Evolutionary conservation across 2,113 vertebrate species (phyloP), one percentile per base, ranked within the genome.

Genomic region (Microtus ochrogaster): DNA sequence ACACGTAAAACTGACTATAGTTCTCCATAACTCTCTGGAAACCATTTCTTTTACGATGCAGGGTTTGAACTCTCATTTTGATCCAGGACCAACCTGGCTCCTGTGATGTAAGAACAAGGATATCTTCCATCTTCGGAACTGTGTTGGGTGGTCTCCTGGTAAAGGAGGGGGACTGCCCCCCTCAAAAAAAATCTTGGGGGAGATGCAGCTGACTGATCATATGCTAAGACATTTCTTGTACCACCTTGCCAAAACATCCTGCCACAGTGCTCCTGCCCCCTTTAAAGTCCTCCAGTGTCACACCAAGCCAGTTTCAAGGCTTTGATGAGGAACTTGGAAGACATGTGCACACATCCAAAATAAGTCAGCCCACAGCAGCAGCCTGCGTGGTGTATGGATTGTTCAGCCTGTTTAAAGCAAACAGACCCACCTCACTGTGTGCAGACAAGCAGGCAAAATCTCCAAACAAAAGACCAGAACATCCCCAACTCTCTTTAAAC

Each of bases 401-500:
- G 92, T 92, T 94, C 89, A 0, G 63, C 82, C 91, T 91, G 94
- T 92, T 92, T 68, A 92, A 96, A 95, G 92, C 92, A 94, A 97
- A 96, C 33, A 94, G 90, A 94, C 89, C 78, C 55, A 73, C 87
- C 96, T 94, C 58, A 36, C 72, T 78, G 90, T 88, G 90, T 77
- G 84, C 79, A 93, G 93, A 88, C 95, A 95, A 96, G 79, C 86
- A 28, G 52, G 66, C 58, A 58, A 84, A 78, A 92, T 93, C 96
- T 97, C 96, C 79, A 95, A 96, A 96, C 94, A 91, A 94, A 97
- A 96, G 92, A 52, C 90, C 82, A 68, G 63, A 90, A 87, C 90
- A 87, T 82, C 85, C 73, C 63, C 30, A 87, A 49, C 55, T 97
- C 68, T 89, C 88, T 97, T 89, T 92, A 88, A 96, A 89, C 72